Base-by-base conservation (phyloP, 2,113 vertebrate genomes). In the Progne subis region DNA sequence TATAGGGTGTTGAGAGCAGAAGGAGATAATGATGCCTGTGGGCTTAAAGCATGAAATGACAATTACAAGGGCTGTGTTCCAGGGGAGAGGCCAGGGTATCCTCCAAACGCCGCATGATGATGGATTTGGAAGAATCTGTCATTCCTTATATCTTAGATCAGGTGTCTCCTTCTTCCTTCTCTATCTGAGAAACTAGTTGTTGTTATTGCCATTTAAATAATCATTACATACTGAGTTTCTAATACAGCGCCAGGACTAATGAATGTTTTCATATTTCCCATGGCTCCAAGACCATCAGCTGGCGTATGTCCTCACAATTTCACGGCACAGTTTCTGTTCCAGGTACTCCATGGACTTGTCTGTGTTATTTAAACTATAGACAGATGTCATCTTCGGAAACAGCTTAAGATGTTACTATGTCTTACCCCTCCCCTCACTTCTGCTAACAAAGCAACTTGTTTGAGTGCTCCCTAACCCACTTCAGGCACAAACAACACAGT, bases 391-490 rank as follows among this genome's bases (percentile, higher is more conserved):
- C 50, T 72, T 53, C 70, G 61, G 34, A 46, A 92, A 72, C 18
- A 70, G 47, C 39, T 86, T 20, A 88, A 92, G 39, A 77, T 57
- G 23, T 56, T 63, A 39, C 55, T 39, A 10, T 50, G 26, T 52
- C 47, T 78, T 67, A 81, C 14, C 25, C 39, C 52, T 74, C 47
- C 52, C 25, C 39, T 83, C 43, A 8, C 29, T 72, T 90, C 59
- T 93, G 64, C 59, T 86, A 90, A 90, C 80, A 90, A 93, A 94
- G 60, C 76, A 86, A 78, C 60, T 86, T 78, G 23, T 70, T 74
- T 88, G 69, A 88, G 32, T 34, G 8, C 60, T 86, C 77, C 82
- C 91, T 88, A 88, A 88, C 80, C 82, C 64, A 92, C 90, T 92
- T 90, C 71, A 93, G 86, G 68, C 56, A 78, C 37, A 94, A 90